These are phyloP conservation scores for Suillia variegata DNA, from an alignment of 2,888 invertebrate species.

Conservation along the genomic window DNA sequence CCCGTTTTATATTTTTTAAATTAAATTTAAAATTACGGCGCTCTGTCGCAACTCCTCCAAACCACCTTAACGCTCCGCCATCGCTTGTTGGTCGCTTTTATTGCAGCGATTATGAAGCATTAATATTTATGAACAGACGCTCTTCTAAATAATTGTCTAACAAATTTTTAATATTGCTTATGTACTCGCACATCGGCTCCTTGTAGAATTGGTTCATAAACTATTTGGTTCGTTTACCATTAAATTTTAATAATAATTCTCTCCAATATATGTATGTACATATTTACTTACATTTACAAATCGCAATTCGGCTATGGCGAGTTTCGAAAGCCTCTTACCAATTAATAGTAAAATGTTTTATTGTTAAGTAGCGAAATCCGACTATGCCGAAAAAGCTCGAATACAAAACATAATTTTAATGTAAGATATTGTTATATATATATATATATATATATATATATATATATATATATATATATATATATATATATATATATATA, in stretches of 20 bases:
- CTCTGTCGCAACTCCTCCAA: too few relatives aligned
- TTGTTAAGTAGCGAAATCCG: too few relatives aligned
- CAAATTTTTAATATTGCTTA: too few relatives aligned
- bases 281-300: too few relatives aligned
- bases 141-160: not conserved
- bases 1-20: slow-evolving; percentile 39
- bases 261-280: not conserved
- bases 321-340: too few relatives aligned
- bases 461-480: not conserved
- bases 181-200: too few relatives aligned
- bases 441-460: not conserved
- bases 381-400: too few relatives aligned
- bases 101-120: slow-evolving; percentile 25
- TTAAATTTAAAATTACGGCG: slow-evolving; percentile 39
- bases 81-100: not conserved
- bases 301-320: too few relatives aligned
- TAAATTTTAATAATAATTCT: not conserved
- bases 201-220: too few relatives aligned
- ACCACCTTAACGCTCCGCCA: slow-evolving; percentile 2
- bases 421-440: too few relatives aligned
- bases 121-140: slow-evolving; percentile 41
- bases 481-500: not conserved
- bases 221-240: not conserved
- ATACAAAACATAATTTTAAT: too few relatives aligned
- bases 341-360: too few relatives aligned